Base-by-base conservation (phyloP, 2,113 vertebrate species). In the Podarcis muralis region DNA sequence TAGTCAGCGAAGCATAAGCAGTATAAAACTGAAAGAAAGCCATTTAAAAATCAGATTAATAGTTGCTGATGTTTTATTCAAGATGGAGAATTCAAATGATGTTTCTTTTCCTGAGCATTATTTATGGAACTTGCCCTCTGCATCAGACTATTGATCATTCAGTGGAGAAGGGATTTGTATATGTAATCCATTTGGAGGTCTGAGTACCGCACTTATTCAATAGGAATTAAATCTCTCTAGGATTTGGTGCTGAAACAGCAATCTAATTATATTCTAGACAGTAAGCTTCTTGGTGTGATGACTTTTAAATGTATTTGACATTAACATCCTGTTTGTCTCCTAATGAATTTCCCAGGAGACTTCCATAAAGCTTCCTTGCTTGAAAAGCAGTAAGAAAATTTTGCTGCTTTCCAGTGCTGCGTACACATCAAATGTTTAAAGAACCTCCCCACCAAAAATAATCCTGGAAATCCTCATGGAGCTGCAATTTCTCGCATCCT, bases 81-180 rank as follows among this genome's bases (percentile, higher is more conserved):
- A 78, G 22, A 9, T 79, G 2, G 20, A 48, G 1, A 32, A 32
- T 18, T 53, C 8, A 15, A 35, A 40, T 30, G 12, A 22, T 23
- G 32, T 83, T 83, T 23, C 25, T 35, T n/a, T 9, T 7, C 43
- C 8, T n/a, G 40, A 80, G 6, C 3, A 13, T 81, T 25, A 27
- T 71, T 80, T 74, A 59, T 75, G 48, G 48, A n/a, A 32, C 30
- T 23, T 4, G 0, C 2, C 22, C 59, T 48, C 37, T 75, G 40
- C 77, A 85, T 84, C 81, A 87, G n/a, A 35, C 8, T 86, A 66
- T 91, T 89, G 43, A 16, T 79, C 27, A 81, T 66, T 82, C 69
- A 76, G 0, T 72, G 71, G 25, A 78, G 32, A 9, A 43, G 65
- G 68, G 68, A 6, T 85, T 81, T 90, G 76, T 79, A 4, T 1